A percentile compares a stretch with the other conserved stretches of the same genome.
Conservation (phyloP, 1,140 invertebrate species). For the Rhopalosiphum padi region DNA sequence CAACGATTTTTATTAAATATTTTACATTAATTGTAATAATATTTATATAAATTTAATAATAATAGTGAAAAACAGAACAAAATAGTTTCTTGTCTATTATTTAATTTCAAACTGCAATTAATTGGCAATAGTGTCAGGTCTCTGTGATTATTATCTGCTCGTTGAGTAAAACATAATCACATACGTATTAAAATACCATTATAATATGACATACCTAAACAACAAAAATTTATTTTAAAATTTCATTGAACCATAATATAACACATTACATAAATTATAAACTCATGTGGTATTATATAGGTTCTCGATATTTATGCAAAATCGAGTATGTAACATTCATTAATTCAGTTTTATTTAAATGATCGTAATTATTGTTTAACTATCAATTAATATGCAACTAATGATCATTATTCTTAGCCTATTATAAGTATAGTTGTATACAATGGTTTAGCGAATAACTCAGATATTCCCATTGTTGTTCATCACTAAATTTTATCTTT, state of each 20-base stretch:
- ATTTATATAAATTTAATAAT: not conserved
- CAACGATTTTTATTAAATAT: not conserved
- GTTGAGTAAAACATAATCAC: not conserved
- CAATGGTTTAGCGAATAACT: not conserved
- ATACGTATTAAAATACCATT: not conserved
- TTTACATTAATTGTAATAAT: not conserved
- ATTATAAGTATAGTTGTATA: not conserved
- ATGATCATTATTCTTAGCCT: not conserved
- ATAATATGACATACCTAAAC: not conserved
- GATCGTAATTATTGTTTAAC: not conserved
- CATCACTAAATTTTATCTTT: not conserved
- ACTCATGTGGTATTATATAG: not conserved
- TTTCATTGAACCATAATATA: not conserved
- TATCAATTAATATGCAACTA: not conserved
- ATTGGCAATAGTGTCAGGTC: not conserved
- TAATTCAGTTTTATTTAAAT: not conserved
- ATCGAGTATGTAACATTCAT: not conserved
- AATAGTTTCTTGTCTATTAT: not conserved
- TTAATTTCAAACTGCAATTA: not conserved
- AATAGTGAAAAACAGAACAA: not conserved
- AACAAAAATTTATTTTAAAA: not conserved
- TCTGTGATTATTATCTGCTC: not conserved
- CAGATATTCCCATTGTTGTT: not conserved
- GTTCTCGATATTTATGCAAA: not conserved
- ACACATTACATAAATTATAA: not conserved